Evolutionary conservation across 2,888 invertebrate species (phyloP).

Genomic region (Plebejus anna): DNA sequence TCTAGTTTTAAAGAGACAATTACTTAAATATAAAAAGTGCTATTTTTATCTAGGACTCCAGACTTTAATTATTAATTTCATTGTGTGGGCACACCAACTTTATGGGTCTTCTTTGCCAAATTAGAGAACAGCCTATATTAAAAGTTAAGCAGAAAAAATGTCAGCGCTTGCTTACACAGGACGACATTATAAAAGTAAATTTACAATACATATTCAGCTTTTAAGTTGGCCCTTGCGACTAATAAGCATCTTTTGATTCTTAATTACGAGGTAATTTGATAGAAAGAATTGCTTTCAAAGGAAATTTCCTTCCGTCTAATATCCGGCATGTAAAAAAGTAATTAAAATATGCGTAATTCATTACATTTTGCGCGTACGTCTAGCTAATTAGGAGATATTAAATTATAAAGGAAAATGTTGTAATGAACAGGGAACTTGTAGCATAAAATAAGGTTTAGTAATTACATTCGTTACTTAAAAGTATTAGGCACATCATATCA

Average conservation of each 20-base stretch:
- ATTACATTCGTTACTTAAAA: slow-evolving; percentile 1
- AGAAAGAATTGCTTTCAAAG: slow-evolving; percentile 20
- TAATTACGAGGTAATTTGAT: slow-evolving; percentile 37
- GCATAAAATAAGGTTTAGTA: not conserved
- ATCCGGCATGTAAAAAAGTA: slow-evolving; percentile 30
- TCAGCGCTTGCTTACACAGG: not conserved
- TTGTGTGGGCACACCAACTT: not conserved
- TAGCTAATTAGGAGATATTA: slow-evolving; percentile 3
- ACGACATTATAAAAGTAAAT: slow-evolving; percentile 3
- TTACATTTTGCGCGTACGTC: slow-evolving; percentile 8
- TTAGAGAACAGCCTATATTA: not conserved
- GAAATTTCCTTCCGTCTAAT: slow-evolving; percentile 32
- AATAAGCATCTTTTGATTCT: slow-evolving; percentile 36
- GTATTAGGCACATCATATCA: not conserved
- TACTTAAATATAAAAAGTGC: not conserved
- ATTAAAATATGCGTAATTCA: slow-evolving; percentile 27
- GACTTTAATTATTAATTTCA: not conserved
- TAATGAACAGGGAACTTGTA: not conserved
- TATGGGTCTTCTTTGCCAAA: not conserved
- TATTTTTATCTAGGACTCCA: no score
- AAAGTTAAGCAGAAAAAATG: not conserved
- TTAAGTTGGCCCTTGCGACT: slow-evolving; percentile 21
- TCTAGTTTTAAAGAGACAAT: not conserved
- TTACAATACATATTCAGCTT: not conserved
- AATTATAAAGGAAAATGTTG: slow-evolving; percentile 9